Conservation (phyloP, 2,113 vertebrate genomes). For the Saccopteryx leptura region DNA sequence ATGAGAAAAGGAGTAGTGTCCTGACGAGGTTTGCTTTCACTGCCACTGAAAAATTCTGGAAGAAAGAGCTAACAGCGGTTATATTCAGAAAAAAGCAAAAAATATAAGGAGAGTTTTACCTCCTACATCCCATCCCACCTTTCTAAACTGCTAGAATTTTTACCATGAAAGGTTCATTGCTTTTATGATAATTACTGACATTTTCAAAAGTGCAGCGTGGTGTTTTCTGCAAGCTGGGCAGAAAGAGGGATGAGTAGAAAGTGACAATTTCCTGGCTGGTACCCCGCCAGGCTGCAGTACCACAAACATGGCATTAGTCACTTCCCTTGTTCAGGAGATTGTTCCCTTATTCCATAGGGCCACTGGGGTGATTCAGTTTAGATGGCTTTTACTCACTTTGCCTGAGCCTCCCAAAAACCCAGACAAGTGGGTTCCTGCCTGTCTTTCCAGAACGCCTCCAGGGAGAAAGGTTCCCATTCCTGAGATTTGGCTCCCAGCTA, state of each 20-base stretch:
- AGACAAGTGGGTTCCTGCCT: background rate
- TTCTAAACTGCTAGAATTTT: background rate
- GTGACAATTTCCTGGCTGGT: accelerated
- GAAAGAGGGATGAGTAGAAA: background rate
- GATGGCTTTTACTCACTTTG: background rate
- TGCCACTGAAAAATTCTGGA: too few species aligned
- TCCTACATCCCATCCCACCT: background rate
- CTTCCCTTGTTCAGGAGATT: background rate
- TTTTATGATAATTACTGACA: background rate
- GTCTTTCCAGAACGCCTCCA: background rate
- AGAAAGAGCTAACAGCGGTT: background rate
- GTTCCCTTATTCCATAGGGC: background rate
- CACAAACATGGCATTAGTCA: background rate
- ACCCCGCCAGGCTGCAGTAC: background rate
- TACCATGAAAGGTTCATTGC: background rate
- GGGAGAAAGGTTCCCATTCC: too few species aligned
- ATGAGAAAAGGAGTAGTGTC: background rate
- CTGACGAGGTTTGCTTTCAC: background rate
- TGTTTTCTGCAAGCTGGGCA: background rate
- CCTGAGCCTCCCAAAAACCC: background rate
- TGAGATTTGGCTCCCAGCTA: background rate
- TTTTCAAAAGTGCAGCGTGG: background rate
- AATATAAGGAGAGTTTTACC: background rate
- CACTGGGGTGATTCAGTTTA: background rate
- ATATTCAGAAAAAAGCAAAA: background rate